Base-by-base conservation (phyloP, 2,113 vertebrate species). In the Megaleporinus macrocephalus region DNA sequence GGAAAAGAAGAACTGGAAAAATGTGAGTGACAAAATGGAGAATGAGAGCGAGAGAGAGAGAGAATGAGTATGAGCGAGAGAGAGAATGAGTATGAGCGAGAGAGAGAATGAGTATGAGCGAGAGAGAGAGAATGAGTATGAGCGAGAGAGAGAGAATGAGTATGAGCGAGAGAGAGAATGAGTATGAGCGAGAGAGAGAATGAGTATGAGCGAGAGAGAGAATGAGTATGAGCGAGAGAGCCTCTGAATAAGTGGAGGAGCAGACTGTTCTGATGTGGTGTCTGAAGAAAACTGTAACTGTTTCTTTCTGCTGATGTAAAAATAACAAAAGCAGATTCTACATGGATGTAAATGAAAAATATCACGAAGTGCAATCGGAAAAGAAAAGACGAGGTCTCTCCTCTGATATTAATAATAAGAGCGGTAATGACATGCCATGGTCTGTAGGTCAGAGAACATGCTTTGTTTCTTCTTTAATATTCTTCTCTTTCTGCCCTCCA, bases 401-500 rank as follows among this genome's bases (percentile, higher is more conserved):
- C 55, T 55, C 47, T 44, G 22, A 36, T 41, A n/a, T 5, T 12
- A 73, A 29, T 57, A 62, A 59, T 75, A 75, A 80, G 22, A 63
- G 26, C 29, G 59, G 33, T 78, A 65, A 83, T 73, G 62, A 65
- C 44, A 83, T 44, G 69, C 44, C 29, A 22, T 18, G 27, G 26
- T 78, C 69, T 51, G 51, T 41, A 76, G 51, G 53, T 14, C 51
- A 74, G 41, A 80, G 61, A 80, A 26, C 62, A 63, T 53, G 62
- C 20, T 61, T 61, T 79, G 65, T 78, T 72, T 83, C 66, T 77
- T 33, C 44, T 78, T 83, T 71, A 69, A 71, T 62, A 27, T 74
- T 55, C 27, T 71, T 83, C 47, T 30, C 14, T 51, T 73, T 82
- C 49, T 81, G 14, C 24, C 74, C 81, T 65, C 11, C 36, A 51